Evolutionary conservation across 2,888 invertebrate genomes (phyloP).

Genomic region (Trichopria drosophilae): DNA sequence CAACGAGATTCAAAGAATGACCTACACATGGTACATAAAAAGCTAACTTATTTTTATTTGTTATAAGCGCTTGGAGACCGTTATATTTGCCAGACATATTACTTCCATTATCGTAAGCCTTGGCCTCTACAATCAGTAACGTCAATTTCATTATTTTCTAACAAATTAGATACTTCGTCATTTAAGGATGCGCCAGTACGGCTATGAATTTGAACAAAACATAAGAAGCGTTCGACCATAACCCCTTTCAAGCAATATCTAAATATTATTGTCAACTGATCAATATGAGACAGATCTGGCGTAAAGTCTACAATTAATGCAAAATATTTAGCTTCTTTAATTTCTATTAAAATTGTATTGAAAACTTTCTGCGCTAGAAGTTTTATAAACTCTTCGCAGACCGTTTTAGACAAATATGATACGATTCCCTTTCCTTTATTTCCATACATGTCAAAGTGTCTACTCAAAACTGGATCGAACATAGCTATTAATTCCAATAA

Average conservation of each 20-base stretch:
- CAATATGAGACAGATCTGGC: slow-evolving; percentile 18
- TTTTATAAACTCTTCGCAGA: no score
- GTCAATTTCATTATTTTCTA: slow-evolving; percentile 27
- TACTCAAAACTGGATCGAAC: no score
- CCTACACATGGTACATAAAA: slow-evolving; percentile 37
- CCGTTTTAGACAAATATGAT: no score
- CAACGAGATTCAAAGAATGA: slow-evolving; percentile 39
- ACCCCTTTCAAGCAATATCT: slow-evolving; percentile 11
- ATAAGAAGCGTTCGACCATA: no score
- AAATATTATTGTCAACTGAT: slow-evolving; percentile 16
- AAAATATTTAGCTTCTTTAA: no score
- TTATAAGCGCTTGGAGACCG: slow-evolving; percentile 37
- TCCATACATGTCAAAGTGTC: no score
- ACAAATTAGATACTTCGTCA: slow-evolving; percentile 27
- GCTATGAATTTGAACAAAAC: no score
- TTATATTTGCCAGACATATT: slow-evolving; percentile 36
- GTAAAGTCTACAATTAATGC: slow-evolving; percentile 17
- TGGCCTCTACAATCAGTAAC: slow-evolving; percentile 32
- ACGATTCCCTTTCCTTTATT: slow-evolving; percentile 12
- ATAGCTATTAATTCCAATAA: slow-evolving; percentile 39
- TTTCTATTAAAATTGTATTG: no score
- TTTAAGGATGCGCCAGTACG: no score
- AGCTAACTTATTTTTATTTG: slow-evolving; percentile 31
- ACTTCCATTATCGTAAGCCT: slow-evolving; percentile 37
- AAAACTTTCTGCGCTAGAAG: no score